phyloP scores from a whole-genome alignment of 2,113 vertebrate genomes.

The Cervus canadensis region DNA sequence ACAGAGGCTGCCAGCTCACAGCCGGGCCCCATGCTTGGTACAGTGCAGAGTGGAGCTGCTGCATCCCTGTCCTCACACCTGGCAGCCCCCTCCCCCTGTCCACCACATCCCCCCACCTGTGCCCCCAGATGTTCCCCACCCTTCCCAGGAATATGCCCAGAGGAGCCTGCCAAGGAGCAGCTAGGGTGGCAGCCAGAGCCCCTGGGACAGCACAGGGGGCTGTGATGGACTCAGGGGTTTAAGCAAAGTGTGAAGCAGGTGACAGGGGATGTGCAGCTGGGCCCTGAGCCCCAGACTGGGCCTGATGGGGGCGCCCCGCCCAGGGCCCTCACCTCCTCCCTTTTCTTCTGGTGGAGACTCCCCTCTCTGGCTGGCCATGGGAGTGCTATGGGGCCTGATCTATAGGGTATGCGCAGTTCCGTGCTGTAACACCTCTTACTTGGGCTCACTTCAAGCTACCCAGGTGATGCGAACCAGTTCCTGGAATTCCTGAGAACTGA shows the following conservation, averaged over 20 bases:
- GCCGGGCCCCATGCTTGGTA: rapidly evolving
- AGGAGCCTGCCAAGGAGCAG: no score
- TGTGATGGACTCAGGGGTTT: background rate
- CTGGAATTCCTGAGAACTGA: background rate
- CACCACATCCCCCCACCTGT: background rate
- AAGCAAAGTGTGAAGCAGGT: background rate
- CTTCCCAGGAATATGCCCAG: background rate
- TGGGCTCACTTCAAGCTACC: background rate
- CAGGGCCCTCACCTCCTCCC: background rate
- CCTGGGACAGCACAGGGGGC: background rate
- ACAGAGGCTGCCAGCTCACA: background rate
- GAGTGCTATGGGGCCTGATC: rapidly evolving
- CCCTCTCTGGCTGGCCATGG: rapidly evolving
- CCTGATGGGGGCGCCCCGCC: background rate
- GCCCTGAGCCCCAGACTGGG: no score
- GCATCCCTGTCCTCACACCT: background rate
- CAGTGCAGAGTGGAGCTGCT: background rate
- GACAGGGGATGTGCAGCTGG: background rate
- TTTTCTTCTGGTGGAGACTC: background rate
- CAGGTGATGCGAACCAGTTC: background rate
- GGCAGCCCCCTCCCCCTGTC: background rate
- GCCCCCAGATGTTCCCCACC: background rate
- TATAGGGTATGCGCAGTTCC: rapidly evolving
- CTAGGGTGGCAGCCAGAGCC: background rate
- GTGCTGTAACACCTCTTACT: background rate